phyloP scores from a whole-genome alignment of 2,888 invertebrate genomes.

The Norana najaformis region DNA sequence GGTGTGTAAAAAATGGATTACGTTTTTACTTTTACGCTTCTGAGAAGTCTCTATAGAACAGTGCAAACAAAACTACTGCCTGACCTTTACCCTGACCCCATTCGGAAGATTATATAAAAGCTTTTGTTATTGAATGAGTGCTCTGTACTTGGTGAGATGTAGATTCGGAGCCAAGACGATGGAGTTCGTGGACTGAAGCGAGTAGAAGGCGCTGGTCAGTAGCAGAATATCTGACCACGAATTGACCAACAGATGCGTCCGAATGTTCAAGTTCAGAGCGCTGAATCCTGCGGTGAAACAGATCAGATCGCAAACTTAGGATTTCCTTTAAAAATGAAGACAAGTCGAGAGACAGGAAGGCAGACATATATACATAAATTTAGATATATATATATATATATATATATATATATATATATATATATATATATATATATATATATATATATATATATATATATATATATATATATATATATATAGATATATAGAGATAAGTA shows the following conservation, averaged over 20 bases:
- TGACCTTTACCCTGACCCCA: not conserved
- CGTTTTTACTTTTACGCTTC: too few species aligned
- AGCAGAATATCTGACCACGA: slow-evolving; percentile 59
- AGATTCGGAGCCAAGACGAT: slow-evolving; percentile 55
- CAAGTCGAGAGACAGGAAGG: not conserved
- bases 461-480: too few species aligned
- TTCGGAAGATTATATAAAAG: not conserved
- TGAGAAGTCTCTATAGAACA: too few species aligned
- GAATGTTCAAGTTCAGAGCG: slow-evolving; percentile 55
- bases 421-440: not conserved
- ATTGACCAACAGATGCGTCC: slow-evolving; percentile 57
- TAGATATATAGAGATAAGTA: too few species aligned
- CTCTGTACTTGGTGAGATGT: slow-evolving; percentile 48
- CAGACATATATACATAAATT: not conserved
- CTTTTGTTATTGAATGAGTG: not conserved
- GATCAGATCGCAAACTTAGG: not conserved
- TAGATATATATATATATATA: not conserved
- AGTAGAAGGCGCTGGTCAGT: slow-evolving; percentile 55
- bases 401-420: too few species aligned
- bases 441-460: not conserved
- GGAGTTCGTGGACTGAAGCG: slow-evolving; percentile 50
- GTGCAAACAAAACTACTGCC: too few species aligned
- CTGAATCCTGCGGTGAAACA: slow-evolving; percentile 50
- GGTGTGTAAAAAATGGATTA: too few species aligned
- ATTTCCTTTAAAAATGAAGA: not conserved